Conservation (phyloP, 1,140 invertebrate genomes). For the Nixonia krombeini region DNA sequence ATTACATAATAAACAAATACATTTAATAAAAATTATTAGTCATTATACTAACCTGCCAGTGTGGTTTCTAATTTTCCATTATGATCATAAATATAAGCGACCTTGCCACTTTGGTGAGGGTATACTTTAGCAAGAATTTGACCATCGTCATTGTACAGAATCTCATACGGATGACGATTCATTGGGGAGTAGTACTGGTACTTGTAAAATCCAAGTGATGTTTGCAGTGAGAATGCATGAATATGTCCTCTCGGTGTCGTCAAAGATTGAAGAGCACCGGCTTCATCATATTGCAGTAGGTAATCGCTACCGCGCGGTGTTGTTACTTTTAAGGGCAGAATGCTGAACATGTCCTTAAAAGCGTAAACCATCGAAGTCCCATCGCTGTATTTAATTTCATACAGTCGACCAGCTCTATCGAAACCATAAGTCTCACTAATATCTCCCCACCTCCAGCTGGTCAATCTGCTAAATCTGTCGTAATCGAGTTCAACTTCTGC, state of each 20-base stretch:
- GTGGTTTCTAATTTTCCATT: slow-evolving; percentile 87
- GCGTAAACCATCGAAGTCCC: slow-evolving; percentile 88
- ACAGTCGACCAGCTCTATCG: slow-evolving; percentile 87
- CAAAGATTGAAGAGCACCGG: slow-evolving; percentile 89
- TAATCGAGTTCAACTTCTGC: slow-evolving; percentile 92
- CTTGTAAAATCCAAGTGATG: slow-evolving; percentile 92
- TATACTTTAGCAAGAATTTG: slow-evolving; percentile 90
- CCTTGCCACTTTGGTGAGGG: slow-evolving; percentile 90
- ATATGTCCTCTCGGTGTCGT: slow-evolving; percentile 94
- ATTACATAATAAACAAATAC: slow-evolving; percentile 4
- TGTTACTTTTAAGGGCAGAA: slow-evolving; percentile 90
- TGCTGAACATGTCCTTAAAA: slow-evolving; percentile 90
- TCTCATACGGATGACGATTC: slow-evolving; percentile 90
- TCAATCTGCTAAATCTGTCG: slow-evolving; percentile 90
- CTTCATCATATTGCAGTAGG: slow-evolving; percentile 91
- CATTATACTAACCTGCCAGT: slow-evolving; percentile 77
- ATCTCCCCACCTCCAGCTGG: slow-evolving; percentile 93
- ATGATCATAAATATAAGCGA: slow-evolving; percentile 89
- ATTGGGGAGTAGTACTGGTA: slow-evolving; percentile 93
- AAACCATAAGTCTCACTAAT: slow-evolving; percentile 90
- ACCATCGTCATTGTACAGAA: slow-evolving; percentile 91
- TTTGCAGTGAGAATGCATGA: slow-evolving; percentile 92
- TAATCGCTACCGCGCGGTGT: slow-evolving; percentile 94
- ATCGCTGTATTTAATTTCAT: slow-evolving; percentile 90
- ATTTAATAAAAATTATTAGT: too few relatives aligned